Evolutionary conservation across 2,113 vertebrate genomes (phyloP).

Genomic region (Onychostruthus taczanowskii): DNA sequence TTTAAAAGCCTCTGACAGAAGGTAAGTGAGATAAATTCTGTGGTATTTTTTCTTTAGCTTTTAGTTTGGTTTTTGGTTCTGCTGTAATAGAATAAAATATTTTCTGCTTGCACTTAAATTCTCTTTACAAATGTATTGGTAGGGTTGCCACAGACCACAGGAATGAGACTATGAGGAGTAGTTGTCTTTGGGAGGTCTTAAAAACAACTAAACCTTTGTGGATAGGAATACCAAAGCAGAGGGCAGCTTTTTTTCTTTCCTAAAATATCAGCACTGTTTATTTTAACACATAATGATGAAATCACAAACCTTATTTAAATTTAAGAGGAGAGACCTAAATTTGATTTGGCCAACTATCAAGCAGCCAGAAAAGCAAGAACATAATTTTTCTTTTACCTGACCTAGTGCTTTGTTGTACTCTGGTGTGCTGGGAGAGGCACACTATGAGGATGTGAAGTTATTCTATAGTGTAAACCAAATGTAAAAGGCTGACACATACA

Average conservation of each 20-base stretch:
- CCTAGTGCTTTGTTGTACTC: not conserved
- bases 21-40: not conserved
- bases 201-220: conserved; percentile 6
- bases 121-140: conserved; percentile 1
- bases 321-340: not conserved
- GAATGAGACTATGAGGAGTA: conserved; percentile 36
- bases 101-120: conserved; percentile 24
- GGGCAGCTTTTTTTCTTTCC: not conserved
- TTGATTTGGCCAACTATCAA: not conserved
- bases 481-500: not conserved
- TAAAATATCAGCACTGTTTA: conserved; percentile 8
- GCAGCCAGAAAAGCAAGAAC: not conserved
- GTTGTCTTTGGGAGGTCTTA: conserved; percentile 29
- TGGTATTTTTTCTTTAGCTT: not conserved
- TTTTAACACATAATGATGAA: not conserved
- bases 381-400: not conserved
- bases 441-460: not conserved
- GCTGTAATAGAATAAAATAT: conserved; percentile 38
- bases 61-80: conserved; percentile 14
- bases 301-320: not conserved
- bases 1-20: not conserved
- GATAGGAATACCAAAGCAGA: not conserved
- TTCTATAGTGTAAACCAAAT: not conserved
- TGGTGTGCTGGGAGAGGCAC: not conserved
- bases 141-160: conserved; percentile 49